Percentiles rank a stretch among this genome's conserved stretches.
Conservation (phyloP, 1,140 invertebrate species). For the Ooceraea biroi region DNA sequence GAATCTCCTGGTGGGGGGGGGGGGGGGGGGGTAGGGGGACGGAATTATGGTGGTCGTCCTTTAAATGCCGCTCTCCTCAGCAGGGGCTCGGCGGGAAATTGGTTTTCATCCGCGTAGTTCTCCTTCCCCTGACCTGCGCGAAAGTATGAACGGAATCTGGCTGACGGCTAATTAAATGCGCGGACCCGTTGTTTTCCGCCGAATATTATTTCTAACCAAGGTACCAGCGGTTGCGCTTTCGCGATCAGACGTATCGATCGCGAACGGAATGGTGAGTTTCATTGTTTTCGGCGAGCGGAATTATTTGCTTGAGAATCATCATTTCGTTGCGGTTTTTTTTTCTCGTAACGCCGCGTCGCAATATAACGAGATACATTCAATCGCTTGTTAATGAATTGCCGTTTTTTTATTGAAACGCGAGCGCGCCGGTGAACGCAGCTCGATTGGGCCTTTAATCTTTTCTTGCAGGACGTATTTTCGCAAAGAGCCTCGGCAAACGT, state of each 20-base stretch:
- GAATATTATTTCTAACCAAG: constrained; percentile 17
- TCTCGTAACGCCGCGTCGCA: too few species aligned
- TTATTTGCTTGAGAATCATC: background rate
- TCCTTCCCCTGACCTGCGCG: too few species aligned
- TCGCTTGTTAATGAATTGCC: background rate
- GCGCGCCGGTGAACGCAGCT: constrained; percentile 18
- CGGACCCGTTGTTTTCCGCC: background rate
- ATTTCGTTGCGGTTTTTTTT: background rate
- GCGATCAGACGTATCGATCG: background rate
- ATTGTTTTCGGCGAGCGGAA: constrained; percentile 17
- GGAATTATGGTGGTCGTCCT: background rate
- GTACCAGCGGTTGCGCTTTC: background rate
- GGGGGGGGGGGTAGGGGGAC: too few species aligned
- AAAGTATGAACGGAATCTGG: background rate
- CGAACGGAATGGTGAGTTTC: background rate
- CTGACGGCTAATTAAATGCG: constrained; percentile 20
- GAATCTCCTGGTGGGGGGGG: background rate
- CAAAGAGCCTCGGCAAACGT: constrained; percentile 49
- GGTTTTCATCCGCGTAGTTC: constrained; percentile 31
- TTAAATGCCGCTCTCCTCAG: background rate
- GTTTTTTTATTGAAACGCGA: background rate
- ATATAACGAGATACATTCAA: background rate
- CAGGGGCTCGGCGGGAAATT: background rate
- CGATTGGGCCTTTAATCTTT: constrained; percentile 63
- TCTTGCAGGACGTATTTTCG: constrained; percentile 52